Base-by-base conservation (phyloP, 1,140 invertebrate species). In the Drosophila baimaii region DNA sequence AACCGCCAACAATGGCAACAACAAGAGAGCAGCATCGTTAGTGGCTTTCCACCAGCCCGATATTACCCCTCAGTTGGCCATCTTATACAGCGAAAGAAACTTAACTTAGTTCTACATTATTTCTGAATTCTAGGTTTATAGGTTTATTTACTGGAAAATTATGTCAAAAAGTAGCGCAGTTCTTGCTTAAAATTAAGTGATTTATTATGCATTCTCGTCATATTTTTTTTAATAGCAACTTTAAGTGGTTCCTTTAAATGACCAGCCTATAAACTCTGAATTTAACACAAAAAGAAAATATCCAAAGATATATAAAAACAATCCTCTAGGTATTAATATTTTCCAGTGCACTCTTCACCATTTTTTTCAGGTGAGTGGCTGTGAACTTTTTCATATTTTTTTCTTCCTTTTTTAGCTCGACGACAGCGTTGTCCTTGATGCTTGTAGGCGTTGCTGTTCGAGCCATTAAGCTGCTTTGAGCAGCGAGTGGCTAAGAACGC, bases 21-120 rank as follows among this genome's bases (percentile, higher is more conserved):
- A 83, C 52, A 71, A 75, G 71, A 73, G 78, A 86, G 55, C 59
- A 61, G 61, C 77, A 64, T 78, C 77, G 84, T 75, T 78, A 83
- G 83, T 72, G 80, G 79, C 65, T 82, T 82, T 71, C 44, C 77
- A 61, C 64, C 39, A 29, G 64, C 66, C 61, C 57, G 51, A 56
- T 62, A 59, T 62, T 47, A 58, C 52, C 57, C 19, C 29, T 21
- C 5, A 6, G 31, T 23, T 31, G 29, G 51, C 5, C 7, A 35
- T 52, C 8, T 33, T n/a, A 8, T n/a, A 52, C 51, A 21, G 13
- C 4, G 19, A 0, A 35, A 23, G 7, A 21, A 35, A 21, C 13
- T 0, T 8, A 0, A 1, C 1, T 17, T 31, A 31, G 13, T 29
- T 5, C 0, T 13, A 2, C 0, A 1, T 17, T 29, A 3, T 47